These are phyloP conservation scores for Diaperis boleti DNA, from an alignment of 2,888 invertebrate genomes.

Conservation along the genomic window DNA sequence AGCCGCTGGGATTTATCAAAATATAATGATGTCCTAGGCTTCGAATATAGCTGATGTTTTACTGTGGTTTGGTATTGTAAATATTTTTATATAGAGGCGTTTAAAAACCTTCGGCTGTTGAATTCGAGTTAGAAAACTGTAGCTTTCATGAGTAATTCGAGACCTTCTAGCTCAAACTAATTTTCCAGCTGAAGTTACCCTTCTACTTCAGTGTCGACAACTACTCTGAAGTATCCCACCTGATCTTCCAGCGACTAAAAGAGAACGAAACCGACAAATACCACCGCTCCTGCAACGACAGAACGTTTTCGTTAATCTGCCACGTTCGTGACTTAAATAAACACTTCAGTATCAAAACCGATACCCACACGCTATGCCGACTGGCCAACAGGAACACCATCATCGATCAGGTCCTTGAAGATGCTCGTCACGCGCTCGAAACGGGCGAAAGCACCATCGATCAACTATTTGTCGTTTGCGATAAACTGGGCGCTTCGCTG, in stretches of 20 bases:
- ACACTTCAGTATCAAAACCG: constrained; percentile 19
- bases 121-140: no score
- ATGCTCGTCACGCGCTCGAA: constrained; percentile 11
- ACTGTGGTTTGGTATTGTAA: no score
- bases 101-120: no score
- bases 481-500: constrained; percentile 48
- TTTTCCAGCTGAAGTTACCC: no score
- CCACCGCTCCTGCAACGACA: not conserved
- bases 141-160: no score
- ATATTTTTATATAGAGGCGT: no score
- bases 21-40: not conserved
- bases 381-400: constrained; percentile 25
- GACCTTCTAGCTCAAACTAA: no score
- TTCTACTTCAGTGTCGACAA: no score
- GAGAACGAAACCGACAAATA: not conserved
- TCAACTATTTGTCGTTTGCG: constrained; percentile 40
- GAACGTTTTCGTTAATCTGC: constrained; percentile 1
- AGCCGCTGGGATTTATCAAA: not conserved
- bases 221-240: no score
- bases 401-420: constrained; percentile 44
- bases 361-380: not conserved
- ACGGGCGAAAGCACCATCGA: constrained; percentile 29
- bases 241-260: constrained; percentile 29
- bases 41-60: no score
- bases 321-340: not conserved